Percentiles rank a stretch among this genome's conserved stretches.
These are phyloP conservation scores for Chelonus formosanus DNA, from an alignment of 2,888 invertebrate genomes.

Conservation along the genomic window DNA sequence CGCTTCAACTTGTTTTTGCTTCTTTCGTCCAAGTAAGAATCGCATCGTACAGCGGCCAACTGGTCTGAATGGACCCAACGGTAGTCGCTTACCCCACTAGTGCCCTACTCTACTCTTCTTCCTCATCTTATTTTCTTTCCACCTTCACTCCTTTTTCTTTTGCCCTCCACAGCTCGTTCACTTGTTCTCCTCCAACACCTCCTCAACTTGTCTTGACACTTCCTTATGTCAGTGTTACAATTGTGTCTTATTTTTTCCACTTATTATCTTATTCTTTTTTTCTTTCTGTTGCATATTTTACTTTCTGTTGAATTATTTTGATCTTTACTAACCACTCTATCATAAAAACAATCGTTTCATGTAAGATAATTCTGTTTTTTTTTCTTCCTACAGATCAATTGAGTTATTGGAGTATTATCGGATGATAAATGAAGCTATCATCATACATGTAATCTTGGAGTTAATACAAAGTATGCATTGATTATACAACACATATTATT, in stretches of 20 bases:
- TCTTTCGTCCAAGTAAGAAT: conserved; percentile 39
- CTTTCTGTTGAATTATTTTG: neutral
- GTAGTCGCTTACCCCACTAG: conserved; percentile 49
- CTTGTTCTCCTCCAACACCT: conserved; percentile 26
- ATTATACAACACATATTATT: neutral
- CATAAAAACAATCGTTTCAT: too few relatives aligned
- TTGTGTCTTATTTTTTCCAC: neutral
- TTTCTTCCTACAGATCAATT: too few relatives aligned
- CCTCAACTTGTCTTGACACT: conserved; percentile 2
- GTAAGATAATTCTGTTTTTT: too few relatives aligned
- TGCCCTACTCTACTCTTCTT: conserved; percentile 44
- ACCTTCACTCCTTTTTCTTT: conserved; percentile 41
- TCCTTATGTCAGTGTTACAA: conserved; percentile 1
- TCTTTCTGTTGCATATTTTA: neutral
- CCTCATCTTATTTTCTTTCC: conserved; percentile 38
- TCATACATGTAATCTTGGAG: too few relatives aligned
- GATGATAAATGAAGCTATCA: too few relatives aligned
- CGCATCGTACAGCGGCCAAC: conserved; percentile 46
- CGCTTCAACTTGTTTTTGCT: conserved; percentile 48
- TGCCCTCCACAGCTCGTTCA: conserved; percentile 36
- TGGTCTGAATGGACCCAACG: conserved; percentile 57
- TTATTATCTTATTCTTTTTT: conserved; percentile 1
- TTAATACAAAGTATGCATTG: neutral
- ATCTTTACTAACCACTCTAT: too few relatives aligned
- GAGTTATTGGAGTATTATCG: too few relatives aligned